phyloP scores from a whole-genome alignment of 2,113 vertebrate species.

The Trematomus loennbergii region DNA sequence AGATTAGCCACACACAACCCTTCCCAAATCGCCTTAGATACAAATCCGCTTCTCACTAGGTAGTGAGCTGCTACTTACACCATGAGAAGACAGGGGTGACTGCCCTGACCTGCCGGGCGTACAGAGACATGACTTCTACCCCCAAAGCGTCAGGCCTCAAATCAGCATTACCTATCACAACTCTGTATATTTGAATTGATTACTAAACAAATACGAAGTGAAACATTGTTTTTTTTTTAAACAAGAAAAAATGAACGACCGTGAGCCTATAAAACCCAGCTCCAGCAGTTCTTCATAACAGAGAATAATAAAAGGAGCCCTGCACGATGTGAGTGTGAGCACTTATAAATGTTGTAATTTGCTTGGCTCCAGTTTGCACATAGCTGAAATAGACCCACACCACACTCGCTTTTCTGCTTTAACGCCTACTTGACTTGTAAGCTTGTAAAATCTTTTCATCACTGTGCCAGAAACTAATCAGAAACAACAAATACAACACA shows the following conservation, averaged over 20 bases:
- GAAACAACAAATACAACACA: background rate
- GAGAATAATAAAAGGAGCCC: constrained; percentile 33
- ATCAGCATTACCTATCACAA: background rate
- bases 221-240: constrained; percentile 8
- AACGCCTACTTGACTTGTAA: constrained; percentile 15
- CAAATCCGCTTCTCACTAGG: constrained; percentile 71
- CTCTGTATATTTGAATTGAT: background rate
- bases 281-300: constrained; percentile 38
- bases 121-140: constrained; percentile 46
- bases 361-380: constrained; percentile 19
- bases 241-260: background rate
- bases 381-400: constrained; percentile 28
- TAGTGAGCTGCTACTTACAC: constrained; percentile 78
- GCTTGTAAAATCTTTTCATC: constrained; percentile 19
- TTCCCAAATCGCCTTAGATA: constrained; percentile 76
- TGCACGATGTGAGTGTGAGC: constrained; percentile 11
- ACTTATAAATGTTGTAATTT: constrained; percentile 43
- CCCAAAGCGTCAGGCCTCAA: background rate
- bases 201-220: constrained; percentile 1
- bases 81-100: constrained; percentile 70
- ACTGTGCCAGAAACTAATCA: constrained; percentile 36
- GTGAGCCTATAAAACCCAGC: constrained; percentile 12
- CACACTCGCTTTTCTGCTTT: constrained; percentile 43
- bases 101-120: constrained; percentile 41
- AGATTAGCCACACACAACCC: constrained; percentile 77